These are phyloP conservation scores for Loxodonta africana DNA, from an alignment of 2,113 vertebrate genomes.

Conservation along the genomic window DNA sequence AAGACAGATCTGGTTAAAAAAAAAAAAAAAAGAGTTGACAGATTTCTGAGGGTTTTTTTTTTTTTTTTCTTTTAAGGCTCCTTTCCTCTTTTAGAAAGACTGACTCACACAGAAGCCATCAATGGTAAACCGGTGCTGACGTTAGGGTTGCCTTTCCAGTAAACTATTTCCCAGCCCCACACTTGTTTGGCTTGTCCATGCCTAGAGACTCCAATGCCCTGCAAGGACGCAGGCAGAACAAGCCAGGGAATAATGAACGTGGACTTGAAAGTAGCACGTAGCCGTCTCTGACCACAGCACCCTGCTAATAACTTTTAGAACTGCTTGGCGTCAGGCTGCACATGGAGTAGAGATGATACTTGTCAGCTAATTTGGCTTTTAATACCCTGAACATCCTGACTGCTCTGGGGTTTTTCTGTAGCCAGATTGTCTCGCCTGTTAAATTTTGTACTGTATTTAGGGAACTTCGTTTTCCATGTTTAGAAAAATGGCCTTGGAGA, in stretches of 20 bases:
- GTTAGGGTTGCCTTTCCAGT: constrained; percentile 56
- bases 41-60: constrained; percentile 51
- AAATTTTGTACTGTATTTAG: constrained; percentile 73
- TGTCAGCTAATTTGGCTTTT: constrained; percentile 84
- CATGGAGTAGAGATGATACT: constrained; percentile 67
- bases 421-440: constrained; percentile 74
- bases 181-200: not conserved
- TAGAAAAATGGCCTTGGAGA: constrained; percentile 56
- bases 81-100: constrained; percentile 77
- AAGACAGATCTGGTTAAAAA: constrained; percentile 59
- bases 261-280: not conserved
- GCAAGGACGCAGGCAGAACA: constrained; percentile 38
- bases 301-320: constrained; percentile 78
- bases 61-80: constrained; percentile 69
- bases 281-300: not conserved
- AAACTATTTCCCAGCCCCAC: not conserved
- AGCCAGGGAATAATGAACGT: constrained; percentile 68
- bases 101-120: constrained; percentile 69
- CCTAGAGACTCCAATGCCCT: constrained; percentile 15
- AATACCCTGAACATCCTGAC: constrained; percentile 62
- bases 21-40: constrained; percentile 6
- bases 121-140: constrained; percentile 56
- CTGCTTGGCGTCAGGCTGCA: constrained; percentile 68
- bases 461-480: constrained; percentile 69
- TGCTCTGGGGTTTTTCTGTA: constrained; percentile 70